Percentiles rank a stretch among this genome's conserved stretches.
Conservation (phyloP, 2,888 invertebrate genomes). For the Sceliomorpha sp. region DNA sequence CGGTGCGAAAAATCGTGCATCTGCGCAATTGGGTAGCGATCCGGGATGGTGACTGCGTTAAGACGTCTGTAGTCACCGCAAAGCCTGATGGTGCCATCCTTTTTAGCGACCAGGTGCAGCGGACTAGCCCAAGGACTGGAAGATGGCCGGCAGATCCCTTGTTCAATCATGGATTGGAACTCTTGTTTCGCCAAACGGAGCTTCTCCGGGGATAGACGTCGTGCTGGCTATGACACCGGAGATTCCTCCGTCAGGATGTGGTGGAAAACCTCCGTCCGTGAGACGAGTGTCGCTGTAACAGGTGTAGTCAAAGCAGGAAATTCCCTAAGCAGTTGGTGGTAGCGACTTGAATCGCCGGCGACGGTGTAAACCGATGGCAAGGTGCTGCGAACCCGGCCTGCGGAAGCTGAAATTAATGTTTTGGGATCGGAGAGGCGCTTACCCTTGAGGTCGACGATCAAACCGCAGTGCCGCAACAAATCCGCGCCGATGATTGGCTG, state of each 20-base stretch:
- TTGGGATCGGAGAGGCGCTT: not conserved
- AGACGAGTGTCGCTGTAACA: not conserved
- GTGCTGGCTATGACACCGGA: too few relatives aligned
- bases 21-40: too few relatives aligned
- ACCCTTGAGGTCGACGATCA: conserved; percentile 1
- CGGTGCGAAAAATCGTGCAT: too few relatives aligned
- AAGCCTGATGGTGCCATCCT: not conserved
- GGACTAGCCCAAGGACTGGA: too few relatives aligned
- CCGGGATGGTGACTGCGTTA: too few relatives aligned
- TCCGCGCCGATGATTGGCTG: too few relatives aligned
- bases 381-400: not conserved
- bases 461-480: not conserved
- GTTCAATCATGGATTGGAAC: not conserved
- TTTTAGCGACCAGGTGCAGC: not conserved
- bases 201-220: too few relatives aligned
- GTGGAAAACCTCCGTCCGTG: too few relatives aligned
- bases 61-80: too few relatives aligned
- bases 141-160: too few relatives aligned
- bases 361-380: not conserved
- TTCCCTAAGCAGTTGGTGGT: not conserved
- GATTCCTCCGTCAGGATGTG: too few relatives aligned
- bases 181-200: conserved; percentile 2
- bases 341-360: not conserved
- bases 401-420: not conserved
- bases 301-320: not conserved